Conservation (phyloP, 2,113 vertebrate species). For the Eolophus roseicapilla region DNA sequence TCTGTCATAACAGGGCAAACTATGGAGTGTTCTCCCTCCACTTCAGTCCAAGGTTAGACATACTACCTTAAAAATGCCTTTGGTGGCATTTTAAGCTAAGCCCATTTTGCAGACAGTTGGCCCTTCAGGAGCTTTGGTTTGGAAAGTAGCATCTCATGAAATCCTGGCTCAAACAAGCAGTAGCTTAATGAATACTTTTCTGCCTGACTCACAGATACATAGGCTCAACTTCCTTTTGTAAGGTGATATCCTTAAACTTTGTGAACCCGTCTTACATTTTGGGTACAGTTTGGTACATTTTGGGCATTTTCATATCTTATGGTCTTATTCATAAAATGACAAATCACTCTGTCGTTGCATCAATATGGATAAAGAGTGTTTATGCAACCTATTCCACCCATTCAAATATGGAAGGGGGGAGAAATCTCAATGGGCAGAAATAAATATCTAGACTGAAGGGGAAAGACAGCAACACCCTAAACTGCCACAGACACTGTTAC, state of each 20-base stretch:
- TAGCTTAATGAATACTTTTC: background rate
- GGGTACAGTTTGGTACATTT: background rate
- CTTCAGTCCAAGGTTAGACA: background rate
- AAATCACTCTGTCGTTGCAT: background rate
- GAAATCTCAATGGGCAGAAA: background rate
- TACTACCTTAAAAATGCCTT: background rate
- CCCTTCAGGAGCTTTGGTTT: background rate
- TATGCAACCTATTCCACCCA: background rate
- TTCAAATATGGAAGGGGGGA: background rate
- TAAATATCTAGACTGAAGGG: background rate
- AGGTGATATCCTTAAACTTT: background rate
- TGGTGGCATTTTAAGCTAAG: background rate
- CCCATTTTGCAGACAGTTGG: background rate
- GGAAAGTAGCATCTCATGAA: background rate
- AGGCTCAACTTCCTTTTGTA: background rate
- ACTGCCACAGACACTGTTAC: background rate
- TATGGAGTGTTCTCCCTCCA: background rate
- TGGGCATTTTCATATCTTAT: background rate
- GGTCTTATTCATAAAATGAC: background rate
- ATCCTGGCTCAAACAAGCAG: background rate
- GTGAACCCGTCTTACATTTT: background rate
- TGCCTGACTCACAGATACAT: background rate
- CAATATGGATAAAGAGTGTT: background rate
- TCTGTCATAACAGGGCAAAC: background rate
- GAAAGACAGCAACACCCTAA: background rate